Percentiles rank a stretch among this genome's conserved stretches.
phyloP scores from a whole-genome alignment of 2,888 invertebrate genomes.

The Yponomeuta plumbellus region DNA sequence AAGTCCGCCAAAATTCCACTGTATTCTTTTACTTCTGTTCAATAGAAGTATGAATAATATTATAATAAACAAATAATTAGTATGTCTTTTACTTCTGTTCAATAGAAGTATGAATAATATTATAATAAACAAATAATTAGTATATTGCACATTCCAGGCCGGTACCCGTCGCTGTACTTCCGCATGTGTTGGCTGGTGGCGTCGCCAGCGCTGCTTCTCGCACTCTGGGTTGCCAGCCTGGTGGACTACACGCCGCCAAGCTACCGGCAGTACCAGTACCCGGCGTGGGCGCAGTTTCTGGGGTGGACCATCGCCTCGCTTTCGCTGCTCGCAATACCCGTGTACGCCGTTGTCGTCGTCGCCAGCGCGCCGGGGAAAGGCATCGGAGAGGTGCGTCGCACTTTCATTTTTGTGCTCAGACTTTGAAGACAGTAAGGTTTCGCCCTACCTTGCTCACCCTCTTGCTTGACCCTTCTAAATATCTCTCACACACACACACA shows the following conservation, averaged over 20 bases:
- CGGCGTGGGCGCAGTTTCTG: constrained; percentile 88
- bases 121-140: no score
- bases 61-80: no score
- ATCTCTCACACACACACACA: no score
- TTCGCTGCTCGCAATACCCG: constrained; percentile 90
- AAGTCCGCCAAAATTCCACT: no score
- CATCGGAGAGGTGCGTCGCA: constrained; percentile 79
- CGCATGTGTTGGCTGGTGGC: constrained; percentile 90
- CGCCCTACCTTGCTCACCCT: no score
- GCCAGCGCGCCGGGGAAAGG: constrained; percentile 82
- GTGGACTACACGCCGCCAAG: constrained; percentile 91
- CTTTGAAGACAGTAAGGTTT: no score
- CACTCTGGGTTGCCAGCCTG: constrained; percentile 91
- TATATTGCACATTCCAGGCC: constrained; percentile 40
- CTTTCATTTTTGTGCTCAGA: not conserved
- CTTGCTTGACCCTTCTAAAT: no score
- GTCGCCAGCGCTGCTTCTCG: constrained; percentile 87
- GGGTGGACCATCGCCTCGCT: constrained; percentile 92
- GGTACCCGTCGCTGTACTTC: constrained; percentile 86
- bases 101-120: no score
- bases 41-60: no score
- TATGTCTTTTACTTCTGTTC: no score
- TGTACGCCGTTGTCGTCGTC: constrained; percentile 84
- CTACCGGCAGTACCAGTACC: constrained; percentile 89
- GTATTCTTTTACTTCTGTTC: no score